phyloP scores from a whole-genome alignment of 2,888 invertebrate species.

The Metalampra italica region DNA sequence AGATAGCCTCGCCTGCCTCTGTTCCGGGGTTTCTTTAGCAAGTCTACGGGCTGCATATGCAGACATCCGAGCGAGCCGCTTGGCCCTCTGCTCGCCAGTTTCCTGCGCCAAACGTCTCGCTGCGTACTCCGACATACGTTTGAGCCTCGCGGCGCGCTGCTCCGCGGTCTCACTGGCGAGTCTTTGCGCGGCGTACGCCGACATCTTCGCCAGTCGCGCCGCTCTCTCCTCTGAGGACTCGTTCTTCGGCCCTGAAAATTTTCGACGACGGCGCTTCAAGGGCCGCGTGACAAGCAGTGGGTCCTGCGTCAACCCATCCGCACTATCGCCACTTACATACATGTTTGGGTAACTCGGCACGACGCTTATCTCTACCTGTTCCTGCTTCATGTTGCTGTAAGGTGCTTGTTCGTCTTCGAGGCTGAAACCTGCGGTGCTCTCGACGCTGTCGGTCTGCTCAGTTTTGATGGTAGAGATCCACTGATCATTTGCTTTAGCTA shows the following conservation, averaged over 20 bases:
- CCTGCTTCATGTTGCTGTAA: constrained; percentile 35
- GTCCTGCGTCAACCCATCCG: constrained; percentile 25
- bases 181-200: constrained; percentile 65
- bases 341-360: not conserved
- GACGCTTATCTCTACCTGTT: constrained; percentile 16
- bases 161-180: constrained; percentile 64
- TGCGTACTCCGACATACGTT: constrained; percentile 69
- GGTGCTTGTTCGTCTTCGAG: constrained; percentile 27
- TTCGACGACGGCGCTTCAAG: constrained; percentile 28
- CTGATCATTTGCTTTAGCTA: constrained; percentile 58
- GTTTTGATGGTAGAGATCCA: constrained; percentile 55
- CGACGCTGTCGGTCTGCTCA: constrained; percentile 25
- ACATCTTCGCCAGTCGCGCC: constrained; percentile 60
- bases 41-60: constrained; percentile 64
- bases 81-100: constrained; percentile 57
- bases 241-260: constrained; percentile 29
- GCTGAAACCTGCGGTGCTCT: constrained; percentile 31
- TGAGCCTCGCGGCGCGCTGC: constrained; percentile 53
- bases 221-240: constrained; percentile 58
- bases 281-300: constrained; percentile 28
- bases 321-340: not conserved
- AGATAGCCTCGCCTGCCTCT: constrained; percentile 49
- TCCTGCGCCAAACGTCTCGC: constrained; percentile 59
- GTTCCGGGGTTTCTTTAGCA: constrained; percentile 62
- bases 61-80: constrained; percentile 63